Evolutionary conservation across 2,888 invertebrate genomes (phyloP).

Genomic region (Zhuqinia jingwanae): DNA sequence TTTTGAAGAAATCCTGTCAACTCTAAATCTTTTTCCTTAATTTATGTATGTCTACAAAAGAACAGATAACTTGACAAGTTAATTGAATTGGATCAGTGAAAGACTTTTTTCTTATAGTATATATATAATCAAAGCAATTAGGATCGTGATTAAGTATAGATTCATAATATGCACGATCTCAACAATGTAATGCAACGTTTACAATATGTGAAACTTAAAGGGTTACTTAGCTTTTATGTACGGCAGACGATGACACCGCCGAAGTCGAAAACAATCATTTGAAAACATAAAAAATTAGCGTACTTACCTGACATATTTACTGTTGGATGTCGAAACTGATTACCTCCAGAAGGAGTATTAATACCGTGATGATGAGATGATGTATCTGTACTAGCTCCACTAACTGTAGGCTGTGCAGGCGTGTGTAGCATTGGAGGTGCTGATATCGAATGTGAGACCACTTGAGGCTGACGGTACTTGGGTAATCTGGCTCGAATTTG

Average conservation of each 20-base stretch:
- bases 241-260: slow-evolving; percentile 65
- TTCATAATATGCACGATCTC: background rate
- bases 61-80: too few species aligned
- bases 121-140: too few species aligned
- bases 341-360: slow-evolving; percentile 83
- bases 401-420: slow-evolving; percentile 77
- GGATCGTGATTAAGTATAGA: too few species aligned
- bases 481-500: slow-evolving; percentile 88
- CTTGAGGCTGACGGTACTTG: slow-evolving; percentile 85
- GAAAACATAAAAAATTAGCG: slow-evolving; percentile 4
- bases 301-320: slow-evolving; percentile 86
- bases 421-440: slow-evolving; percentile 79
- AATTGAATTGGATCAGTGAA: too few species aligned
- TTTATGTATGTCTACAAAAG: too few species aligned
- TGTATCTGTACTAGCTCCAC: slow-evolving; percentile 6
- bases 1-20: too few species aligned
- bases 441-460: slow-evolving; percentile 80
- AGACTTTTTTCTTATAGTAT: too few species aligned
- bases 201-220: slow-evolving; percentile 65
- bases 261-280: slow-evolving; percentile 48
- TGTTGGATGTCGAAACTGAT: slow-evolving; percentile 85
- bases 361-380: slow-evolving; percentile 50
- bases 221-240: slow-evolving; percentile 71
- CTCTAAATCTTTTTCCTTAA: too few species aligned
- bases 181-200: slow-evolving; percentile 5